Conservation (phyloP, 2,888 invertebrate species). For the Synergus itoensis region DNA sequence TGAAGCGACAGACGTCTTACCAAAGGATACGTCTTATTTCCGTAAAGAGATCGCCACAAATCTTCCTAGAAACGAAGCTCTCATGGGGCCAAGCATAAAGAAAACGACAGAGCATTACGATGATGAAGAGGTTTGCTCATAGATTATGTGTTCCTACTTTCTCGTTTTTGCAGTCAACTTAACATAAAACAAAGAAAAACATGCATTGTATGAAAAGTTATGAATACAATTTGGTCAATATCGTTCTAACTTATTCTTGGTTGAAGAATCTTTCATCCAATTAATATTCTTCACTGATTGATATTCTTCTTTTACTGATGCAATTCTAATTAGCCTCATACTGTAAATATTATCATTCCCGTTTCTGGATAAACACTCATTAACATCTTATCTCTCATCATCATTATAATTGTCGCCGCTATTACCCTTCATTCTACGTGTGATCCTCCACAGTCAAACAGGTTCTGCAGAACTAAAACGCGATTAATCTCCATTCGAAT, state of each 20-base stretch:
- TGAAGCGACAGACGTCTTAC: background rate
- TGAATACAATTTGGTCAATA: too few relatives aligned
- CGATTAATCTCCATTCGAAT: background rate
- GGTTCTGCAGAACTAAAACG: background rate
- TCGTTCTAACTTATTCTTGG: too few relatives aligned
- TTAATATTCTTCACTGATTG: background rate
- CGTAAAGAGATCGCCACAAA: background rate
- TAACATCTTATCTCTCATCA: background rate
- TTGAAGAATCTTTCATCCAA: too few relatives aligned
- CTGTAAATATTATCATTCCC: background rate
- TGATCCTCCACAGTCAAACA: background rate
- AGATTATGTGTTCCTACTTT: background rate
- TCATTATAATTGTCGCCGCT: background rate
- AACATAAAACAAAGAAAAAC: background rate
- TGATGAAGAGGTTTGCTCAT: background rate
- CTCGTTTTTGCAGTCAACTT: background rate
- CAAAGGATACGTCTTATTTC: conserved; percentile 19
- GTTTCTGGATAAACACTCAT: background rate
- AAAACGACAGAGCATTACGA: background rate
- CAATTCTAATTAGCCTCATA: too few relatives aligned
- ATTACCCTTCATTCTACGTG: background rate
- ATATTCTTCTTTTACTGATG: background rate
- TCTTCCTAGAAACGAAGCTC: background rate
- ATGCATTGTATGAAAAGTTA: too few relatives aligned
- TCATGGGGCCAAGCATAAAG: background rate